Base-by-base conservation (phyloP, 2,888 invertebrate species). In the Chymomyza caudatula region DNA sequence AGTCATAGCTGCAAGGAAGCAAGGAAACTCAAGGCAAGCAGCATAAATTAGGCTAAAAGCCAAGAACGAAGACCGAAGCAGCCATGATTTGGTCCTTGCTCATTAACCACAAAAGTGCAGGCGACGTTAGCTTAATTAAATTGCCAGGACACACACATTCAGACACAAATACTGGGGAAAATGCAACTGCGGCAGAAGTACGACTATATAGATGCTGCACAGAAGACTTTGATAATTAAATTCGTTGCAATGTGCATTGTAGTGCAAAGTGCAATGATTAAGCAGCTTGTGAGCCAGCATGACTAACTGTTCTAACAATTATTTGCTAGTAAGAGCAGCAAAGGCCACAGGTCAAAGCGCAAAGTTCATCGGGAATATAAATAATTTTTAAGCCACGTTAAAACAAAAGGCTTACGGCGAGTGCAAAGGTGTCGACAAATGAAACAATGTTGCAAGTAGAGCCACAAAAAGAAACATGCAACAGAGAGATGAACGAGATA, bases 51-150 rank as follows among this genome's bases (percentile, higher is more conserved):
- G 67, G 51, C 52, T 56, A 53, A 43, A 67, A 60, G 68, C 55
- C 49, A 54, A 23, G 22, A 15, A 17, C 29, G 58, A 42, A 62
- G 53, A 20, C 22, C 20, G 13, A 11, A n/a, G 13, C 43, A 20
- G 22, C 55, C 37, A 17, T 17, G 53, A 61, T 60, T 58, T 58
- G 57, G 60, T 19, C 11, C 60, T 37, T 69, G 59, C 55, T 66
- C 70, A 71, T 66, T 70, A 70, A 71, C 58, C 65, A 65, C 60
- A 61, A 71, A 37, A 65, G 65, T 62, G 43, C 62, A 71, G 66
- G 66, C 61, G 22, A 63, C 56, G 62, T 59, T 62, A 71, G 54
- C 59, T 66, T 71, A 71, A 71, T 71, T 71, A 71, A 66, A 71
- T 63, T 69, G 64, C 64, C 47, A 53, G 57, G n/a, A 22, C 62